Conservation (phyloP, 2,113 vertebrate genomes). For the Amphiprion ocellaris region DNA sequence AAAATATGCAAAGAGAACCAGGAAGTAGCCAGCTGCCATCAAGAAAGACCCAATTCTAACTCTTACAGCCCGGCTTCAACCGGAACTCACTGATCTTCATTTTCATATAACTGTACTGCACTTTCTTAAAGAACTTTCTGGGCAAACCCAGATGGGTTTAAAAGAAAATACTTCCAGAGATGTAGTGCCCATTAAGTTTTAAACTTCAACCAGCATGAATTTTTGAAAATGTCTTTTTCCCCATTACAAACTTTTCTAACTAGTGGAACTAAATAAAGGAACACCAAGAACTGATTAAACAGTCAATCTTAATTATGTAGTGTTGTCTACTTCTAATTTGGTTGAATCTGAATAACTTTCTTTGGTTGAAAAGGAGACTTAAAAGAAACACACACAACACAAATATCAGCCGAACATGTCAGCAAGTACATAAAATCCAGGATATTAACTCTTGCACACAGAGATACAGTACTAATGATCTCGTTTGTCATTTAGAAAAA, state of each 20-base stretch:
- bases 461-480: slow-evolving; percentile 34
- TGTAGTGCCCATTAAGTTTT: slow-evolving; percentile 9
- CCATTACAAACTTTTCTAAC: slow-evolving; percentile 27
- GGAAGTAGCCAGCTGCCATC: slow-evolving; percentile 56
- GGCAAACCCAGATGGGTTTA: slow-evolving; percentile 25
- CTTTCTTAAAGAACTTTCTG: slow-evolving; percentile 54
- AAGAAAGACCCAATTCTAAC: slow-evolving; percentile 35
- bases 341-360: slow-evolving; percentile 25
- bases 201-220: slow-evolving; percentile 15
- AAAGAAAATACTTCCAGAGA: slow-evolving; percentile 33
- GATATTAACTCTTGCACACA: slow-evolving; percentile 15
- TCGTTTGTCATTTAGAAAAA: slow-evolving; percentile 6
- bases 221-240: slow-evolving; percentile 12
- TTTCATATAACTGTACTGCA: slow-evolving; percentile 45
- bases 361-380: slow-evolving; percentile 50
- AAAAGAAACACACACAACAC: slow-evolving; percentile 6
- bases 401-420: slow-evolving; percentile 9
- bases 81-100: slow-evolving; percentile 57
- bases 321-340: slow-evolving; percentile 4
- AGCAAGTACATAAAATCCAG: not conserved
- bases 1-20: slow-evolving; percentile 75
- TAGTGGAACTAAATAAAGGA: slow-evolving; percentile 13
- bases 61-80: slow-evolving; percentile 28
- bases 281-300: not conserved
- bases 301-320: not conserved